phyloP scores from a whole-genome alignment of 2,888 invertebrate species.

The Dryomyza anilis region DNA sequence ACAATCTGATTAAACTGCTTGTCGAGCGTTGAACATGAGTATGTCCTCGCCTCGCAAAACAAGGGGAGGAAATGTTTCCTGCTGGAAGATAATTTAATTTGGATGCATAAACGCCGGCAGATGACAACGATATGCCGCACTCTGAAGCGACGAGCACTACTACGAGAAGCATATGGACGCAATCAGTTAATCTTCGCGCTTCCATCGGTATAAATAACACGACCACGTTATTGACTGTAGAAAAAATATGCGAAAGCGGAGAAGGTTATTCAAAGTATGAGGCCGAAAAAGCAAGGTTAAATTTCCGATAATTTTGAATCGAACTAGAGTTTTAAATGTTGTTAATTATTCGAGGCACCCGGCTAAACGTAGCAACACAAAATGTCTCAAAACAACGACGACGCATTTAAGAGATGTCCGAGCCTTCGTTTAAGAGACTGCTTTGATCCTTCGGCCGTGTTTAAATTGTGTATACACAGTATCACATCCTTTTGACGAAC shows the following conservation, averaged over 20 bases:
- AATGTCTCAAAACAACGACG: too few species aligned
- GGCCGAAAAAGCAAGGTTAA: too few species aligned
- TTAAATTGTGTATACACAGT: background rate
- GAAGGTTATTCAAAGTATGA: too few species aligned
- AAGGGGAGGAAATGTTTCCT: constrained; percentile 51
- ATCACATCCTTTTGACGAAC: background rate
- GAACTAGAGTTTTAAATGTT: too few species aligned
- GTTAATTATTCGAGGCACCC: too few species aligned
- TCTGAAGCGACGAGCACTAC: too few species aligned
- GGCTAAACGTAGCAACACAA: too few species aligned
- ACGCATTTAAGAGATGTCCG: background rate
- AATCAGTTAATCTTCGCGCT: constrained; percentile 62
- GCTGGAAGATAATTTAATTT: constrained; percentile 61
- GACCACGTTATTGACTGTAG: background rate
- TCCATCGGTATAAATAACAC: constrained; percentile 36
- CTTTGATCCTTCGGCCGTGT: background rate
- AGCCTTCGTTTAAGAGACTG: background rate
- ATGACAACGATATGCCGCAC: background rate
- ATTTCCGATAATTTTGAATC: too few species aligned
- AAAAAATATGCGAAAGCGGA: background rate
- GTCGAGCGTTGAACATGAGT: too few species aligned
- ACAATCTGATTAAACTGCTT: constrained; percentile 59
- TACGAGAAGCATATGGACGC: constrained; percentile 58
- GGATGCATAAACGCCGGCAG: constrained; percentile 45
- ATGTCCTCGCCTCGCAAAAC: too few species aligned